Evolutionary conservation across 2,113 vertebrate genomes (phyloP), one percentile per base, ranked within the genome.

Genomic region (Stigmatopora nigra): DNA sequence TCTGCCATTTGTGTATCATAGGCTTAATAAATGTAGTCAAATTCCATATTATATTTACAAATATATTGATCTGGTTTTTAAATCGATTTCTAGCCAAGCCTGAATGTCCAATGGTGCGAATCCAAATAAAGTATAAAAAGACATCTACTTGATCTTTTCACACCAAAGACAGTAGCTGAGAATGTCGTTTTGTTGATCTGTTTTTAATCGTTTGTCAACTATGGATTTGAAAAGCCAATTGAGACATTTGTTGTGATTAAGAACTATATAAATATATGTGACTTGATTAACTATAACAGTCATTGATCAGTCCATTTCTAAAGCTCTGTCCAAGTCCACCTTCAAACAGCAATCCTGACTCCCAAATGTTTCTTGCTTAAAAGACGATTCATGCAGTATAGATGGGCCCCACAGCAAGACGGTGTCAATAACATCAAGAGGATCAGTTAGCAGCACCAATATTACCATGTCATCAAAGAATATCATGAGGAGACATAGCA

Each of bases 291-390:
- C 0, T 25, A 20, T 25, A 55, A 25, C 20, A 55, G 25, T 22
- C 20, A 46, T 46, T 14, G 45, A 46, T 46, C 45, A 46, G 45
- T 46, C 13, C 3, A 16, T 14, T 4, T 15, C 46, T 5, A 16
- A 48, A 48, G 46, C 12, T 16, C 46, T 4, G 15, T 13, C 12
- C 6, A 16, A 56, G 53, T 35, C 53, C 13, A 31, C 25, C 25
- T 31, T 31, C 25, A 31, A 31, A 31, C 25, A 31, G 25, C 25
- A 31, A 31, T 31, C 25, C 82, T 86, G 85, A 86, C 81, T 85
- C 76, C 44, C 46, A 31, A 69, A 71, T 53, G 20, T 75, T 84
- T 72, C 56, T 60, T 81, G 87, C 81, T 74, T 76, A 86, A 47
- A 12, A 49, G 38, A 71, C 73, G 69, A 66, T 46, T 16, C 31